Conservation (phyloP, 92 coral and sea anemone genomes). For the Zoanthus sansibaricus region DNA sequence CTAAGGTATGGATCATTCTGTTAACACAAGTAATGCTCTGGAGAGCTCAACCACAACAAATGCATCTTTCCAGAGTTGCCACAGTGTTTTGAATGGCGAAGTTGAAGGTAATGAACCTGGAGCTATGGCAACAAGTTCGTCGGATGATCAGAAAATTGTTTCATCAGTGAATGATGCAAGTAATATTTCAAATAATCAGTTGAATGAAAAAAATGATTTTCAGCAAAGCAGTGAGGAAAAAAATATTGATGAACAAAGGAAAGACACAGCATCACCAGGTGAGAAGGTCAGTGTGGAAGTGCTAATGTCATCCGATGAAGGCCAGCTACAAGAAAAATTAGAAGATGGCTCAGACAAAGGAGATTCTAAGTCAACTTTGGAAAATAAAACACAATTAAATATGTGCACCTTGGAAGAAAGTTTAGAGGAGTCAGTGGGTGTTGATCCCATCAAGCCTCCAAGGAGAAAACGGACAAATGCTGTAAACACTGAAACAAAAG, state of each 20-base stretch:
- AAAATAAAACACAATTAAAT: neutral
- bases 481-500: neutral
- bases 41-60: neutral
- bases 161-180: neutral
- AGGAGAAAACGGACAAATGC: conserved; percentile 19
- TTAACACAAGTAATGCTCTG: neutral
- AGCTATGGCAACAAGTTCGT: neutral
- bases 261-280: neutral
- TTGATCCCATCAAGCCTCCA: conserved; percentile 32
- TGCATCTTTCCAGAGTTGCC: conserved; percentile 35
- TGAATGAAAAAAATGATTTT: neutral
- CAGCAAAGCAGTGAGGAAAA: neutral
- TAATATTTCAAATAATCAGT: neutral
- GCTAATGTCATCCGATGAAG: neutral
- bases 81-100: conserved; percentile 24
- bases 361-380: neutral
- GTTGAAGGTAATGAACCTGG: neutral
- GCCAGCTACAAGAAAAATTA: neutral
- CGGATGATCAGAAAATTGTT: neutral
- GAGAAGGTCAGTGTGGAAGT: neutral
- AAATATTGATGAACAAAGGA: neutral
- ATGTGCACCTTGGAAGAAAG: neutral
- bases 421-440: neutral
- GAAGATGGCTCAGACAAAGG: neutral
- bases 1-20: conserved; percentile 10